Evolutionary conservation across 1,140 invertebrate genomes (phyloP).

Genomic region (Varroa destructor): DNA sequence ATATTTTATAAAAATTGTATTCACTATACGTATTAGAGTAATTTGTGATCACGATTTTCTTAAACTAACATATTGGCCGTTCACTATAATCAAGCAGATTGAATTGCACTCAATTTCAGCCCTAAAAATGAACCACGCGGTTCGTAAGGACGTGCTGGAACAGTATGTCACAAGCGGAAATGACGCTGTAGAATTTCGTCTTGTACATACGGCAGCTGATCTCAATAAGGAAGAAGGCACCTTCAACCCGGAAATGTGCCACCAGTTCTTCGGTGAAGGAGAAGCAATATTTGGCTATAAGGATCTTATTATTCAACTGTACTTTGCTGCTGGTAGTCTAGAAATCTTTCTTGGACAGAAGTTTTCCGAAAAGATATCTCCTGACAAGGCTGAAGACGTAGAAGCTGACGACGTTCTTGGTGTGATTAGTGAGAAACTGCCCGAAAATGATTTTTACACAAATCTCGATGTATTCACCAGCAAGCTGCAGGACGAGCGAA

Average conservation of each 20-base stretch:
- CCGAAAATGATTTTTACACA: conserved; percentile 47
- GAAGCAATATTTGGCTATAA: conserved; percentile 88
- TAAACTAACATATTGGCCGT: too few relatives aligned
- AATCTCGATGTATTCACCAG: conserved; percentile 57
- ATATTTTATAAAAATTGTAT: too few relatives aligned
- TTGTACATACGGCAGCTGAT: conserved; percentile 52
- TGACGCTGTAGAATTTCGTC: conserved; percentile 34
- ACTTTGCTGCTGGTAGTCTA: conserved; percentile 65
- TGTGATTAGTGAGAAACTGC: conserved; percentile 48
- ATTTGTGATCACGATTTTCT: too few relatives aligned
- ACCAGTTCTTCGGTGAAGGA: conserved; percentile 81
- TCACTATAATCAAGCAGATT: too few relatives aligned
- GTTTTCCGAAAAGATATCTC: conserved; percentile 51
- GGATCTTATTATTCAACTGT: conserved; percentile 61
- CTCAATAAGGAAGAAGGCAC: conserved; percentile 53
- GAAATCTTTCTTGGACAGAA: conserved; percentile 55
- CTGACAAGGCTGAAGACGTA: conserved; percentile 42
- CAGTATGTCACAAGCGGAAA: conserved; percentile 31
- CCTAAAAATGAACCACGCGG: neutral
- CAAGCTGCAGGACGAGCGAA: conserved; percentile 52
- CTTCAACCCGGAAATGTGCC: conserved; percentile 76
- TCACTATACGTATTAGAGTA: too few relatives aligned
- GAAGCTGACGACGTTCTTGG: conserved; percentile 62
- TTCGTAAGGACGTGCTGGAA: conserved; percentile 12
- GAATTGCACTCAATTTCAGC: neutral